phyloP scores from a whole-genome alignment of 2,888 invertebrate genomes.

The Seladonia tumulorum region DNA sequence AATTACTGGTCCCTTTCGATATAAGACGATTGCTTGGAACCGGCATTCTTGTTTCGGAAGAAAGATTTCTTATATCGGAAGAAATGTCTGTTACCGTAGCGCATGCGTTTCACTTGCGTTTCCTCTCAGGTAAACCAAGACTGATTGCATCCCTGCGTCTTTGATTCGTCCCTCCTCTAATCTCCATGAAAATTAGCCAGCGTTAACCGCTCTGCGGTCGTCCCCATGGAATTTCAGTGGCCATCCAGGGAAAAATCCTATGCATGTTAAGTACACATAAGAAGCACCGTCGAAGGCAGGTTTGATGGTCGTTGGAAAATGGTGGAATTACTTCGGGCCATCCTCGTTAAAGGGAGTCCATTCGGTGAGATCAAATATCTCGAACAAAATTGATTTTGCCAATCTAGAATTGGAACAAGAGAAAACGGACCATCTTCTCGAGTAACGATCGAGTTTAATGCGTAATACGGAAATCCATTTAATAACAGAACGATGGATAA shows the following conservation, averaged over 20 bases:
- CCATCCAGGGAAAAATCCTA: slow-evolving; percentile 42
- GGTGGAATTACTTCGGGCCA: slow-evolving; percentile 10
- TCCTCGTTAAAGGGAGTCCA: background rate
- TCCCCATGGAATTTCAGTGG: slow-evolving; percentile 27
- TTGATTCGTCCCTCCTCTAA: slow-evolving; percentile 27
- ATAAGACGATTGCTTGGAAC: too few relatives aligned
- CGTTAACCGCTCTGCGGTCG: background rate
- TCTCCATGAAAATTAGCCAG: slow-evolving; percentile 30
- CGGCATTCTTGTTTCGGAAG: too few relatives aligned
- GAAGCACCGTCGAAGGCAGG: background rate
- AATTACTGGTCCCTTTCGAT: too few relatives aligned
- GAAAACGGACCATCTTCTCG: background rate
- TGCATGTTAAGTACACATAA: slow-evolving; percentile 48
- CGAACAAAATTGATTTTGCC: background rate
- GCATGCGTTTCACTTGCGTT: background rate
- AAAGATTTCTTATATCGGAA: too few relatives aligned
- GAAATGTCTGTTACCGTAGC: too few relatives aligned
- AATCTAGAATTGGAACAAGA: background rate
- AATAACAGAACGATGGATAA: too few relatives aligned
- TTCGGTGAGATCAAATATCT: background rate
- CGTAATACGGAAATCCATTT: too few relatives aligned
- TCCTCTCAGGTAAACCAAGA: slow-evolving; percentile 16
- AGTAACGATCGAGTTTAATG: too few relatives aligned
- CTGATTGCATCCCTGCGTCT: slow-evolving; percentile 14
- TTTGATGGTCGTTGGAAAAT: slow-evolving; percentile 7